Conservation (phyloP, 2,888 invertebrate genomes). For the Trachelus troglodyta region DNA sequence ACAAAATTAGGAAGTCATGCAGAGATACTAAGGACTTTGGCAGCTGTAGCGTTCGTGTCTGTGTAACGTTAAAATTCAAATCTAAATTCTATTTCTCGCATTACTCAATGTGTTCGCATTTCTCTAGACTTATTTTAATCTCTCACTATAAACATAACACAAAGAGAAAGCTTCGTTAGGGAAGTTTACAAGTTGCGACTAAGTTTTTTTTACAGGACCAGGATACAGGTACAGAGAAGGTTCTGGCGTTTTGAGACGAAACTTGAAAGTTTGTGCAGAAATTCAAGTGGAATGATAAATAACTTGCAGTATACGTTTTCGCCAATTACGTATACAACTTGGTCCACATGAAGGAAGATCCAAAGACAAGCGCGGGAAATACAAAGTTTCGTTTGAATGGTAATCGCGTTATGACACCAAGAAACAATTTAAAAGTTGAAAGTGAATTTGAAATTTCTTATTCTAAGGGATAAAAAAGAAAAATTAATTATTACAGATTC, state of each 20-base stretch:
- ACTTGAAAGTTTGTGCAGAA: not conserved
- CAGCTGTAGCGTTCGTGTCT: not conserved
- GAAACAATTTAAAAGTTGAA: not conserved
- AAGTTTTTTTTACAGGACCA: not conserved
- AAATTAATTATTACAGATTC: slow-evolving; percentile 78
- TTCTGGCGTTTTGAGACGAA: not conserved
- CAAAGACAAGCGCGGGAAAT: not conserved
- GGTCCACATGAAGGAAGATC: not conserved
- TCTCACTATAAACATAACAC: not conserved
- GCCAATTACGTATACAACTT: not conserved
- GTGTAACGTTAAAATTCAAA: not conserved
- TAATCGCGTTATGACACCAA: not conserved
- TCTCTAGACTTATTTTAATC: not conserved
- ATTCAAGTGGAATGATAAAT: not conserved
- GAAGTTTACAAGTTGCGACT: not conserved
- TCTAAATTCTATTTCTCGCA: not conserved
- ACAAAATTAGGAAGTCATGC: not conserved
- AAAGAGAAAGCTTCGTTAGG: not conserved
- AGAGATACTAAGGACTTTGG: not conserved
- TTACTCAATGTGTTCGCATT: not conserved
- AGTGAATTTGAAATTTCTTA: not conserved
- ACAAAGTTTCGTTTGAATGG: not conserved
- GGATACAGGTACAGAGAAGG: not conserved
- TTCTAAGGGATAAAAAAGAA: not conserved
- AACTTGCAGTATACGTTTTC: not conserved